phyloP scores from a whole-genome alignment of 2,888 invertebrate species.

The Emesis castigata region DNA sequence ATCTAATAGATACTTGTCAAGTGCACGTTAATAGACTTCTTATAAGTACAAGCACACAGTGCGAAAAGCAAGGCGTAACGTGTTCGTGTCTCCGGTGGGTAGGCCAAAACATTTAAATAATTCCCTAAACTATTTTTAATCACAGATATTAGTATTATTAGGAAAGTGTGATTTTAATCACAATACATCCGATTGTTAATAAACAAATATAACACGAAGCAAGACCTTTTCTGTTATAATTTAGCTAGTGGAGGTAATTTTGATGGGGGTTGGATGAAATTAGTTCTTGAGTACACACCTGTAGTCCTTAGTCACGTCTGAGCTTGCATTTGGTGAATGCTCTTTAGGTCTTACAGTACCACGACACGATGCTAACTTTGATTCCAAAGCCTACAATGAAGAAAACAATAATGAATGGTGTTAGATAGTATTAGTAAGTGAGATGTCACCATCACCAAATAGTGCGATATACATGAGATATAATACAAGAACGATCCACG shows the following conservation, averaged over 20 bases:
- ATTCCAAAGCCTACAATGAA: conserved; percentile 91
- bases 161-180: conserved; percentile 81
- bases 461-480: conserved; percentile 10
- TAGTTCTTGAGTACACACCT: conserved; percentile 88
- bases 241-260: conserved; percentile 64
- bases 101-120: conserved; percentile 77
- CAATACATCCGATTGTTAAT: conserved; percentile 73
- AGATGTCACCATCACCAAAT: conserved; percentile 58
- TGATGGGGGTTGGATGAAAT: conserved; percentile 65
- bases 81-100: conserved; percentile 78
- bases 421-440: conserved; percentile 82
- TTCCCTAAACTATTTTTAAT: conserved; percentile 80
- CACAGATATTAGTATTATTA: conserved; percentile 84
- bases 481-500: neutral
- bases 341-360: conserved; percentile 88
- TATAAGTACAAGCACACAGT: conserved; percentile 57
- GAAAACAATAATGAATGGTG: conserved; percentile 86
- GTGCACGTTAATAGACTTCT: conserved; percentile 8
- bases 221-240: conserved; percentile 41
- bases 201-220: conserved; percentile 69
- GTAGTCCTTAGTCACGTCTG: conserved; percentile 88
- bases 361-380: conserved; percentile 91
- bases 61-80: conserved; percentile 71
- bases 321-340: conserved; percentile 84
- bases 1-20: neutral